These are phyloP conservation scores for Tychaedon coryphoeus DNA, from an alignment of 2,113 vertebrate species.

Conservation along the genomic window DNA sequence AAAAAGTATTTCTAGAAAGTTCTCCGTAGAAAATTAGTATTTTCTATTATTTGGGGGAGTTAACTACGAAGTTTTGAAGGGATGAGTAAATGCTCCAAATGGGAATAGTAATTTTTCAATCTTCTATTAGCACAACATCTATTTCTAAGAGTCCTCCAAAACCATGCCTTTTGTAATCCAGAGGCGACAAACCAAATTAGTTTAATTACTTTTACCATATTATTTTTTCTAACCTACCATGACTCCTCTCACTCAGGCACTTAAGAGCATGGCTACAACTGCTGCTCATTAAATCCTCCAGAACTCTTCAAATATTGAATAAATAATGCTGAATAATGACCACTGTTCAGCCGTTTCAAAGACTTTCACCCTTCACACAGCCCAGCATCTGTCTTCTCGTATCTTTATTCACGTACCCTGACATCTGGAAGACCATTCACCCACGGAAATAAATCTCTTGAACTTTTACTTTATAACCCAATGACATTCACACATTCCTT, in stretches of 20 bases:
- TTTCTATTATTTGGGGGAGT: neutral
- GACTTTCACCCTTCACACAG: neutral
- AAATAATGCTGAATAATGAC: neutral
- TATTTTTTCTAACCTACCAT: conserved; percentile 8
- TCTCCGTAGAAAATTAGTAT: neutral
- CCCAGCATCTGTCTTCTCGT: neutral
- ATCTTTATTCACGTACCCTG: neutral
- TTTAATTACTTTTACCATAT: conserved; percentile 37
- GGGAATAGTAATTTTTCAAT: neutral
- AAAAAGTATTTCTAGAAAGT: neutral
- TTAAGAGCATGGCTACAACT: neutral
- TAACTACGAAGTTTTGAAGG: conserved; percentile 10
- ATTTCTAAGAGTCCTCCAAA: conserved; percentile 29
- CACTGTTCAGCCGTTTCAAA: neutral
- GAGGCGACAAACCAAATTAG: neutral
- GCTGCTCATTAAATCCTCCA: neutral
- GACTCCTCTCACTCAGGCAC: neutral
- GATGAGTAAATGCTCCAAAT: neutral
- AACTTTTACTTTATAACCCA: neutral
- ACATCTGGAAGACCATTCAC: neutral
- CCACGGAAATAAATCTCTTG: neutral
- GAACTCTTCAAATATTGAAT: conserved; percentile 1
- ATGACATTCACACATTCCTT: neutral
- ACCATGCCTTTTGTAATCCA: neutral
- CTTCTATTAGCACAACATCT: conserved; percentile 35